Evolutionary conservation across 1,140 invertebrate genomes (phyloP), one percentile per base, ranked within the genome.

Genomic region (Pararge aegeria): DNA sequence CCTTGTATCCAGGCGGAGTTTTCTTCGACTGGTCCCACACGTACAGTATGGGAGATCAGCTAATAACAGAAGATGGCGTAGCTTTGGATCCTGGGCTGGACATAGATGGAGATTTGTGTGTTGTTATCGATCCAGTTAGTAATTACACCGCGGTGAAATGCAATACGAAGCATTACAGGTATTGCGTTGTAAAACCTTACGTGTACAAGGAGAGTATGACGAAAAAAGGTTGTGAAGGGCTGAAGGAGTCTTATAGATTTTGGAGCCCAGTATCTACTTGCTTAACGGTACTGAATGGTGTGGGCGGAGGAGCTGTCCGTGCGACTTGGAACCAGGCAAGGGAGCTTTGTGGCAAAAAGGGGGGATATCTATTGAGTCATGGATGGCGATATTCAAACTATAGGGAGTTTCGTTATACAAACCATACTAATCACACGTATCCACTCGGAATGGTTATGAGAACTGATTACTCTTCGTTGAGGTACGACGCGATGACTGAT

Each of bases 341-440:
- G 21, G 65, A 80, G 0, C 46, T 87, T 21, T 91, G 90, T 58
- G 61, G 60, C 3, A 87, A 74, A 48, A 71, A 71, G 24, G 75
- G 78, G 4, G 83, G 79, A 0, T 69, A 75, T 0, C 57, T 91
- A 7, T 40, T 90, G 12, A 78, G 83, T 40, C 71, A 72, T 44
- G 87, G 89, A 5, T 91, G 89, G 81, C 62, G 80, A 30, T 90
- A 86, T 55, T 73, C 86, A 0, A 89, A 90, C 53, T 68, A 81
- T 64, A 73, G 76, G 2, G 52, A 75, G 18, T 72, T 89, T 20
- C 61, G 66, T n/a, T 54, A 59, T 1, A 60, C 64, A 5, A 62
- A 55, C 5, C 59, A 55, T 0, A 62, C 56, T 5, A 61, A 63
- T 20, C 64, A 73, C 21, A 73, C 68, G 12, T 75, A 77, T 44